Conservation (phyloP, 2,888 invertebrate species). For the Candidula unifasciata region DNA sequence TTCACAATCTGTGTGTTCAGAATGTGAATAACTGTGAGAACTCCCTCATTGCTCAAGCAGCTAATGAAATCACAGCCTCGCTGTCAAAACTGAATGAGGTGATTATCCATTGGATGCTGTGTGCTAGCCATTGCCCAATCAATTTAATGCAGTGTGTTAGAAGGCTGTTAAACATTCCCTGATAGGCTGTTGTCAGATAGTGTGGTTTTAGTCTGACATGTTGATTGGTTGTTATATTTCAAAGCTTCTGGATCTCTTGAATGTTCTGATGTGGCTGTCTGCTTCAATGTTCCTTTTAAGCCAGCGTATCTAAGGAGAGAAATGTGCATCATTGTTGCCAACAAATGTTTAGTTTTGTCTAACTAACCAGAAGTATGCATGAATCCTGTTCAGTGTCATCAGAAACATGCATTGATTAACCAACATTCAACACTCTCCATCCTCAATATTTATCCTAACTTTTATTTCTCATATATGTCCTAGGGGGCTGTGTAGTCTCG, state of each 20-base stretch:
- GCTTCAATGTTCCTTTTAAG: background rate
- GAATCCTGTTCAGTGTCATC: background rate
- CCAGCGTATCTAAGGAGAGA: background rate
- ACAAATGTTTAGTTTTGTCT: too few species aligned
- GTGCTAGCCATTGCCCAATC: constrained; percentile 6
- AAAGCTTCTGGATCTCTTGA: background rate
- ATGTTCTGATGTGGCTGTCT: background rate
- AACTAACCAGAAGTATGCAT: background rate
- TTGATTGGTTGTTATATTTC: constrained; percentile 20
- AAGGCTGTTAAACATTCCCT: constrained; percentile 4
- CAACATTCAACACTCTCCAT: too few species aligned
- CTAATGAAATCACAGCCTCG: constrained; percentile 65
- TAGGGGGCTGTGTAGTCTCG: too few species aligned
- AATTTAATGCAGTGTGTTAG: constrained; percentile 14
- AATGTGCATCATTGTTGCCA: too few species aligned
- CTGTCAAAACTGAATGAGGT: constrained; percentile 65
- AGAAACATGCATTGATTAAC: too few species aligned
- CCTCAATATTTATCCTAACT: too few species aligned
- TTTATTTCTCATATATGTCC: too few species aligned
- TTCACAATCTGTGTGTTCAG: constrained; percentile 61
- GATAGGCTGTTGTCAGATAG: constrained; percentile 19
- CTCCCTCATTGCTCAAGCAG: constrained; percentile 62
- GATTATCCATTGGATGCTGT: constrained; percentile 41
- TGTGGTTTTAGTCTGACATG: background rate
- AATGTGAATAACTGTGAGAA: constrained; percentile 62